A percentile compares a stretch with the other conserved stretches of the same genome.
These are phyloP conservation scores for Sinosuthora webbiana DNA, from an alignment of 2,113 vertebrate genomes.

Conservation along the genomic window DNA sequence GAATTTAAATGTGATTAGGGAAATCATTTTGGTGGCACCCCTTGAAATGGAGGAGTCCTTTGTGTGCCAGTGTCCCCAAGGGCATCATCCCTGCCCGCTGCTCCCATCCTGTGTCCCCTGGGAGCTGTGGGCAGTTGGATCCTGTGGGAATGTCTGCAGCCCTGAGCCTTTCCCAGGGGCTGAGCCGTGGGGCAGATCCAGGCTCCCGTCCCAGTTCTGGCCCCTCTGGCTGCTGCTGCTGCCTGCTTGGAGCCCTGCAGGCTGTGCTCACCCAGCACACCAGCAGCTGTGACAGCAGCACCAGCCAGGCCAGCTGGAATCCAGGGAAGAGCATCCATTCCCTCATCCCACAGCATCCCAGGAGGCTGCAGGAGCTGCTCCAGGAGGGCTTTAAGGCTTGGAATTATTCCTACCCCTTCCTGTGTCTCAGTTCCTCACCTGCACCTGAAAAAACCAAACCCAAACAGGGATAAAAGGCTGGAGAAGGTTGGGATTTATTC, in stretches of 20 bases:
- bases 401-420: not conserved
- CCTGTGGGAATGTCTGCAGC: fast-evolving
- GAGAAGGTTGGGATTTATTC: not conserved
- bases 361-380: not conserved
- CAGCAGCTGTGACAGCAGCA: not conserved
- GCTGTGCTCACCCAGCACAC: not conserved
- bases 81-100: fast-evolving
- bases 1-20: slow-evolving; percentile 34
- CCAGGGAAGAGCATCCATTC: not conserved
- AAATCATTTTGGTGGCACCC: not conserved
- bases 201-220: not conserved
- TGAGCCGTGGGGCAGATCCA: fast-evolving
- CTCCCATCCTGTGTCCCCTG: not conserved
- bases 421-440: not conserved
- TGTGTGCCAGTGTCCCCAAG: fast-evolving
- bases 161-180: not conserved
- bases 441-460: not conserved
- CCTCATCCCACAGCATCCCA: fast-evolving
- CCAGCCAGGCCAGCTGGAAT: not conserved
- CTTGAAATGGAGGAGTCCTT: not conserved
- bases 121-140: not conserved
- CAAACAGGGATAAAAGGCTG: not conserved
- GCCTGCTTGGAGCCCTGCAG: not conserved
- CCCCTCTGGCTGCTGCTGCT: not conserved
- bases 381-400: not conserved